phyloP scores from a whole-genome alignment of 37 sponge, comb jelly and placozoan species.

The Crambe crambe region DNA sequence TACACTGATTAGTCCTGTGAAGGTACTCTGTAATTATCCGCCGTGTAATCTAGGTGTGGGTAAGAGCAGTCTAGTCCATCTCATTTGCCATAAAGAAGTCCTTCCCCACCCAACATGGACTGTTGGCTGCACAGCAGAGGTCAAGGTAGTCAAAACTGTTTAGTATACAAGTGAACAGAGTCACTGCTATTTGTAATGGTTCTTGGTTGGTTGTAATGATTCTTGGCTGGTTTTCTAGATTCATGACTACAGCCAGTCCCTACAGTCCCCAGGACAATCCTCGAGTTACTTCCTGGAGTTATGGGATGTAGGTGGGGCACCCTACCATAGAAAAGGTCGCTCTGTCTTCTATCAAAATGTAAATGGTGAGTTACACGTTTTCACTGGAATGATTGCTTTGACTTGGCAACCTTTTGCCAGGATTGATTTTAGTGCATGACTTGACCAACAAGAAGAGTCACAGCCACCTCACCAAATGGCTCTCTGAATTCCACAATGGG shows the following conservation, averaged over 20 bases:
- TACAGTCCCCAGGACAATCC: background rate
- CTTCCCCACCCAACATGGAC: slow-evolving; percentile 74
- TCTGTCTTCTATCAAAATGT: slow-evolving; percentile 76
- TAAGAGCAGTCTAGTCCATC: slow-evolving; percentile 89
- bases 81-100: slow-evolving; percentile 73
- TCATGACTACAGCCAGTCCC: slow-evolving; percentile 45
- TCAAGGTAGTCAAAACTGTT: slow-evolving; percentile 51
- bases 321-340: slow-evolving; percentile 77
- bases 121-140: slow-evolving; percentile 90
- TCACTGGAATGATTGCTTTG: background rate
- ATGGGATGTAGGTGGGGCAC: slow-evolving; percentile 95
- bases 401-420: slow-evolving; percentile 18
- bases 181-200: too few relatives aligned
- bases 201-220: too few relatives aligned
- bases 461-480: slow-evolving; percentile 86
- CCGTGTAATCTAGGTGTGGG: slow-evolving; percentile 81
- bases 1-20: too few relatives aligned
- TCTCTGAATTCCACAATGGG: slow-evolving; percentile 64
- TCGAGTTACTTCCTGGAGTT: slow-evolving; percentile 87
- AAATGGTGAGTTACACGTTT: slow-evolving; percentile 56
- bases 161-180: too few relatives aligned
- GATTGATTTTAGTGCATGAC: slow-evolving; percentile 95
- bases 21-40: background rate
- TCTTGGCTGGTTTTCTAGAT: slow-evolving; percentile 28
- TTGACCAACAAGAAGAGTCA: slow-evolving; percentile 94